A percentile compares a stretch with the other conserved stretches of the same genome.
Conservation (phyloP, 2,797 vertebrate genomes). For the Pipistrellus nathusii region DNA sequence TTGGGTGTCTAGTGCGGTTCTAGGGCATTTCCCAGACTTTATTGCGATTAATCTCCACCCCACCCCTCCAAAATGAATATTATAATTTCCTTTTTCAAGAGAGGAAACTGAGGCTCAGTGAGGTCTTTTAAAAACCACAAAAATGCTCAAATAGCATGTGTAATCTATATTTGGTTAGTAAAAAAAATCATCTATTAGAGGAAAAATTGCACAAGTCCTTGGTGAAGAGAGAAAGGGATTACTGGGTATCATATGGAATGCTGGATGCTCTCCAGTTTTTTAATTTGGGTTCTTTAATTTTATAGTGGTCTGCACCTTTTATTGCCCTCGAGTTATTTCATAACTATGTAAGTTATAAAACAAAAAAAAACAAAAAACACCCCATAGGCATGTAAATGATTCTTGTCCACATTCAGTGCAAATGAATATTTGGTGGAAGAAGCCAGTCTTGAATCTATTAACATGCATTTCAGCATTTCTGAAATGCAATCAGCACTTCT, state of each 20-base stretch:
- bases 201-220: background rate
- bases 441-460: background rate
- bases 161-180: background rate
- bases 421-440: background rate
- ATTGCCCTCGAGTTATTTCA: background rate
- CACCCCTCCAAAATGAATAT: background rate
- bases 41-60: background rate
- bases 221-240: conserved; percentile 16
- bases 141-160: background rate
- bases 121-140: background rate
- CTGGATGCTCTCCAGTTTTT: background rate
- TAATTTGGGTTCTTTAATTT: conserved; percentile 1
- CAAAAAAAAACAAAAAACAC: background rate
- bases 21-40: background rate
- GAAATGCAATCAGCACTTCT: conserved; percentile 35
- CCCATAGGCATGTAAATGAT: background rate
- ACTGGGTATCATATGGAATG: background rate
- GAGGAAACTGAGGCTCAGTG: conserved; percentile 41
- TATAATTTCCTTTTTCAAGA: background rate
- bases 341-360: background rate
- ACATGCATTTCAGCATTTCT: background rate
- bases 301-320: background rate
- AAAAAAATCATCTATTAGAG: background rate
- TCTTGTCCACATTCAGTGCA: background rate
- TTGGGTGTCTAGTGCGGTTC: background rate